Base-by-base conservation (phyloP, 1,140 invertebrate genomes). In the Heliconius melpomene region DNA sequence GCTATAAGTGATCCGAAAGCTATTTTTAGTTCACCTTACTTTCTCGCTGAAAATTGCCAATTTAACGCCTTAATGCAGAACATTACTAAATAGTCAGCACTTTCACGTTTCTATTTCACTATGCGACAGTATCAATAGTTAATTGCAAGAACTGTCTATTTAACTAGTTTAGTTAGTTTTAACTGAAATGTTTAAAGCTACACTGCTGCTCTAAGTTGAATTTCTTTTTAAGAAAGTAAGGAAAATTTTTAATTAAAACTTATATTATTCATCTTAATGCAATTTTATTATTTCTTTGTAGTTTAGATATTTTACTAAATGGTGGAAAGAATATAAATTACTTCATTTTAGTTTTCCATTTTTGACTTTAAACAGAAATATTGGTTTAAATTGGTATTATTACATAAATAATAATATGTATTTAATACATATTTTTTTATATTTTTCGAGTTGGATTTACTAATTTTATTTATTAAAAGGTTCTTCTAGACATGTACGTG, bases 151-250 rank as follows among this genome's bases (percentile, higher is more conserved):
- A 66, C n/a, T 57, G 11, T 66, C 60, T 29, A 29, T 66, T 66
- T 66, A 66, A 66, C 60, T 66, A 66, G 60, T 66, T 26, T 29
- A 66, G 23, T 66, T 29, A 66, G 23, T 29, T 29, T 66, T 66
- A 66, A 66, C 5, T 66, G 26, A 66, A 66, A 66, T 23, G 57
- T 3, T 60, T 60, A 3, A 66, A 66, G 9, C 9, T 36, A 36
- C 11, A 11, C 32, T 36, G 6, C 32, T 57, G n/a, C 8, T 57
- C 8, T 57, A 23, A 57, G n/a, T 23, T 23, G 54, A 23, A 23
- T 57, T 23, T 57, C 23, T 2, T 57, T 7, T 57, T 57, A 23
- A 57, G 2, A 23, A 57, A 57, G 54, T 23, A 57, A 57, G 54
- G n/a, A 57, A 9, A 57, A 1, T 11, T 57, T 57, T 57, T 57